Evolutionary conservation across 2,888 invertebrate genomes (phyloP).

Genomic region (Bembecia ichneumoniformis): DNA sequence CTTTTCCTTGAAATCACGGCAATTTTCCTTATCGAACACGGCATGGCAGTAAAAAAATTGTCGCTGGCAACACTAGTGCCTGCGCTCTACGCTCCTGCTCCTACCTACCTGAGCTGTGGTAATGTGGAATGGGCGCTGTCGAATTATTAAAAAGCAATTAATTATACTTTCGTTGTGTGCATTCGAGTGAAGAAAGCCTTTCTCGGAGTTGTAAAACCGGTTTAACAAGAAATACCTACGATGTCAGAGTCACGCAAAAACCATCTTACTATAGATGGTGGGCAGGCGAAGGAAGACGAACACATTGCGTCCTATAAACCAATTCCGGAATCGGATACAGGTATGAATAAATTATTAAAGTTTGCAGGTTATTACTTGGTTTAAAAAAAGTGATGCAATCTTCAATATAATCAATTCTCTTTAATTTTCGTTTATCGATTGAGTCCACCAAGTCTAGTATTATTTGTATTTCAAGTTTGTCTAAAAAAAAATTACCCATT

Average conservation of each 20-base stretch:
- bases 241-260: slow-evolving; percentile 62
- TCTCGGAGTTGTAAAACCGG: slow-evolving; percentile 27
- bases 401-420: neutral
- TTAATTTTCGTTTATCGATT: neutral
- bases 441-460: too few species aligned
- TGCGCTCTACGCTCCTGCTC: too few species aligned
- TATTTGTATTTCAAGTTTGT: too few species aligned
- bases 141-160: neutral
- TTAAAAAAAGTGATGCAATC: neutral
- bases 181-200: slow-evolving; percentile 23
- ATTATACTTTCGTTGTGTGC: neutral
- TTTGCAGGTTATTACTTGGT: slow-evolving; percentile 3
- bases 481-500: too few species aligned
- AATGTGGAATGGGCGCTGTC: neutral
- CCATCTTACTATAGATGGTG: slow-evolving; percentile 58
- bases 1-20: too few species aligned
- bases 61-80: too few species aligned
- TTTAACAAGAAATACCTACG: slow-evolving; percentile 22
- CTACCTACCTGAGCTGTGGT: too few species aligned
- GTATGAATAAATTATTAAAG: slow-evolving; percentile 29
- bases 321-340: slow-evolving; percentile 72
- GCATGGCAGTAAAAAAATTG: too few species aligned
- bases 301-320: slow-evolving; percentile 68
- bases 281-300: slow-evolving; percentile 64
- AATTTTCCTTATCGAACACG: too few species aligned